Evolutionary conservation across 2,888 invertebrate genomes (phyloP).

Genomic region (Lycia hirtaria): DNA sequence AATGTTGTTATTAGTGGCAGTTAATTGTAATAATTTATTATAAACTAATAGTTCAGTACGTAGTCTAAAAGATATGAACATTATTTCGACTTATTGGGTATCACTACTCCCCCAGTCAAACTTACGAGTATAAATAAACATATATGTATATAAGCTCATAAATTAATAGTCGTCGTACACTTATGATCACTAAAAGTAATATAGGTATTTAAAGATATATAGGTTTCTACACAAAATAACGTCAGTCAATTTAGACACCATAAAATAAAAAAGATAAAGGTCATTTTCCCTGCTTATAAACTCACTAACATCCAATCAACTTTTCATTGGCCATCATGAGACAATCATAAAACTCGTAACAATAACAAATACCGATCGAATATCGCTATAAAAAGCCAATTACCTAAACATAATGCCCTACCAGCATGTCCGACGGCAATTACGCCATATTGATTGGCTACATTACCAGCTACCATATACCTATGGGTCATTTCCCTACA

Average conservation of each 20-base stretch:
- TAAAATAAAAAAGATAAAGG: neutral
- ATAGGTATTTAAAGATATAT: too few relatives aligned
- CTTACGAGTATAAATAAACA: too few relatives aligned
- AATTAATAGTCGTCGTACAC: too few relatives aligned
- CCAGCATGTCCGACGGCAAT: slow-evolving; percentile 34
- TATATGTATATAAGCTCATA: too few relatives aligned
- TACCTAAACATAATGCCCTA: slow-evolving; percentile 18
- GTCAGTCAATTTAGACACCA: neutral
- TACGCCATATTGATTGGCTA: slow-evolving; percentile 39
- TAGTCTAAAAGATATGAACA: too few relatives aligned
- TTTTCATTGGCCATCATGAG: slow-evolving; percentile 8
- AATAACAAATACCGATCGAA: slow-evolving; percentile 16
- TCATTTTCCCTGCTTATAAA: neutral
- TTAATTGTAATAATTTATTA: too few relatives aligned
- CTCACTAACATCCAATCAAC: slow-evolving; percentile 3
- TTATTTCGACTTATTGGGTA: too few relatives aligned
- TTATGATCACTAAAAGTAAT: too few relatives aligned
- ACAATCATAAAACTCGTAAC: slow-evolving; percentile 18
- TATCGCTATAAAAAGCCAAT: slow-evolving; percentile 26
- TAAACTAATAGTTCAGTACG: too few relatives aligned
- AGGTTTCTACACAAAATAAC: too few relatives aligned
- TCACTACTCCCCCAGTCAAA: too few relatives aligned
- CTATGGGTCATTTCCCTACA: slow-evolving; percentile 42
- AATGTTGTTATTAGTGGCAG: too few relatives aligned
- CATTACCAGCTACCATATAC: slow-evolving; percentile 30